phyloP scores from a whole-genome alignment of 2,888 invertebrate genomes.

The Drosophila neonasuta region DNA sequence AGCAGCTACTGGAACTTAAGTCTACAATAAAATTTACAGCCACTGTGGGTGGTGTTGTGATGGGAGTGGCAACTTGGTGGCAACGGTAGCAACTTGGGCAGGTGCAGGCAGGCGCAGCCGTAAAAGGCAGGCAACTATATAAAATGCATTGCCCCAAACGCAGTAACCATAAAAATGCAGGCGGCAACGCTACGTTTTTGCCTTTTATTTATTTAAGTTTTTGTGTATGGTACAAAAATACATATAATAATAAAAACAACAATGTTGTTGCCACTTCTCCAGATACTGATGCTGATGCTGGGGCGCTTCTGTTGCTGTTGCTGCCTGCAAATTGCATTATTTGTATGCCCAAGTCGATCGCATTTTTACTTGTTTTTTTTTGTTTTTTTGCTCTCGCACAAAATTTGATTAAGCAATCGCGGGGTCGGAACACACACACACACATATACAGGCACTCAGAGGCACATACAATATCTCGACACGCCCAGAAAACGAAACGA shows the following conservation, averaged over 20 bases:
- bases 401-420: constrained; percentile 56
- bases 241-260: constrained; percentile 37
- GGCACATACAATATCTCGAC: constrained; percentile 22
- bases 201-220: constrained; percentile 63
- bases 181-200: constrained; percentile 29
- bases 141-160: constrained; percentile 53
- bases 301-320: constrained; percentile 27
- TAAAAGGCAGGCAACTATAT: constrained; percentile 54
- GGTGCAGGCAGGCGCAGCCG: constrained; percentile 36
- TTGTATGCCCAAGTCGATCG: constrained; percentile 56
- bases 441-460: constrained; percentile 38
- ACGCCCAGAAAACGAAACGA: constrained; percentile 41
- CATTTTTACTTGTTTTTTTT: constrained; percentile 34
- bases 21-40: constrained; percentile 51
- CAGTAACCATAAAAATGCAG: constrained; percentile 58
- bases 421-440: constrained; percentile 18
- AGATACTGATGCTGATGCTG: constrained; percentile 23
- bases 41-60: constrained; percentile 31
- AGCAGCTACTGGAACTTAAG: constrained; percentile 21
- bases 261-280: constrained; percentile 49
- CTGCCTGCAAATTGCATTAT: constrained; percentile 68
- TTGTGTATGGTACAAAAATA: constrained; percentile 29
- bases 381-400: constrained; percentile 7
- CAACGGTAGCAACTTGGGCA: constrained; percentile 20
- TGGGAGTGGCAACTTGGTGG: constrained; percentile 5